These are phyloP conservation scores for Nomada flava DNA, from an alignment of 2,888 invertebrate species.

Conservation along the genomic window DNA sequence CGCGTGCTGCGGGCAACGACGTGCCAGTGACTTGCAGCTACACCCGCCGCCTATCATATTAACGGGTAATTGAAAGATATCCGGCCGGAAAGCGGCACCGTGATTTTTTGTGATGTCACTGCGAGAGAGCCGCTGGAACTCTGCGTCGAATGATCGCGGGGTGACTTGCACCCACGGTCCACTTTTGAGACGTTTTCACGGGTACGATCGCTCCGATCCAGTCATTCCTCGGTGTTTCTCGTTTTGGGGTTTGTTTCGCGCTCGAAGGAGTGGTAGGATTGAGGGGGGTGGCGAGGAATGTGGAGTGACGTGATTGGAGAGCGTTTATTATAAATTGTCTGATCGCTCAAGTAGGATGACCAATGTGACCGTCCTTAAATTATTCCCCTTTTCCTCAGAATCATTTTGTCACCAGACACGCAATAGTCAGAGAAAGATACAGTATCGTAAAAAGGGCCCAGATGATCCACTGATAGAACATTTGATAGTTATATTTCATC, in stretches of 20 bases:
- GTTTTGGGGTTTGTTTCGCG: neutral
- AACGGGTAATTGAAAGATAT: conserved; percentile 84
- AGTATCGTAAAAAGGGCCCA: no score
- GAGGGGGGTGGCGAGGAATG: no score
- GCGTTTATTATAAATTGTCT: no score
- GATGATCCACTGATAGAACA: no score
- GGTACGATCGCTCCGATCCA: neutral
- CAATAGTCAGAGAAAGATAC: no score
- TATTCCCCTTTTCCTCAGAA: no score
- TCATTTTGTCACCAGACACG: no score
- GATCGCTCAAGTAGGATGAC: no score
- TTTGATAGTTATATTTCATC: no score
- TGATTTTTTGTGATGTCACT: conserved; percentile 81
- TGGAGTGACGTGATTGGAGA: no score
- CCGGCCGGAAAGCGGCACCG: conserved; percentile 81
- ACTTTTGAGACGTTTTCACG: neutral
- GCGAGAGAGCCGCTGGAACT: conserved; percentile 57
- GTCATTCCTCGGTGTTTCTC: neutral
- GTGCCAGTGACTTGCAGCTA: conserved; percentile 83
- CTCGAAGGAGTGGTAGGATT: no score
- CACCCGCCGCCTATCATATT: conserved; percentile 81
- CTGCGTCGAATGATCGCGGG: conserved; percentile 79
- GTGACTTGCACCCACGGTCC: conserved; percentile 79
- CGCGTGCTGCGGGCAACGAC: conserved; percentile 82
- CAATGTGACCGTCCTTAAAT: no score